These are phyloP conservation scores for Ardeotis arabs DNA, from an alignment of 2,113 vertebrate species.

Conservation along the genomic window DNA sequence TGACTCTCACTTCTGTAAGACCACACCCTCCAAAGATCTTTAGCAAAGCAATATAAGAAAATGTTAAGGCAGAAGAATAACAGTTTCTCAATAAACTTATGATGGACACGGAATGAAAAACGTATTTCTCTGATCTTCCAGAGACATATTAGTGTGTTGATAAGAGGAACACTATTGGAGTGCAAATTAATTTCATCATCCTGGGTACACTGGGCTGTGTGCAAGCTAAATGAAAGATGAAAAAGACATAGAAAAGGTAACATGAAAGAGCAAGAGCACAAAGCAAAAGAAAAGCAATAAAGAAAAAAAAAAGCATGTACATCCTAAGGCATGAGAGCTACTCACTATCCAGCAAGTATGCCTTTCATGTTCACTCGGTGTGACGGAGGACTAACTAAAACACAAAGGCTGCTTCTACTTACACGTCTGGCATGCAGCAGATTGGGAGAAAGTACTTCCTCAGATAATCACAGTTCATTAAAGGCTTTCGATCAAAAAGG, in stretches of 20 bases:
- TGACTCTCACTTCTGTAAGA: background rate
- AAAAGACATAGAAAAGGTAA: background rate
- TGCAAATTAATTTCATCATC: background rate
- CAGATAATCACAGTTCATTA: slow-evolving; percentile 19
- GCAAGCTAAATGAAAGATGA: background rate
- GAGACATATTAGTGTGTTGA: background rate
- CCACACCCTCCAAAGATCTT: background rate
- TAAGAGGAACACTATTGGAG: background rate
- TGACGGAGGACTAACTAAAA: background rate
- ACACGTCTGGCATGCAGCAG: background rate
- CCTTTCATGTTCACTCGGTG: slow-evolving; percentile 28
- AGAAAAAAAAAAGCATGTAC: background rate
- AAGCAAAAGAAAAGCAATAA: background rate
- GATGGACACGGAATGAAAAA: background rate
- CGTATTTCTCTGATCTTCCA: background rate
- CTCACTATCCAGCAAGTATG: background rate
- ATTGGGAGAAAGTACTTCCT: background rate
- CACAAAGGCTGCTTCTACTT: slow-evolving; percentile 32
- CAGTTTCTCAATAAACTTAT: background rate
- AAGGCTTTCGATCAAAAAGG: background rate
- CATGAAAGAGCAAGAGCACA: background rate
- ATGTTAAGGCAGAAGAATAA: background rate
- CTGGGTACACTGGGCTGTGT: background rate
- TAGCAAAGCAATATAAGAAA: background rate
- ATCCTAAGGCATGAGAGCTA: background rate